Evolutionary conservation across 2,888 invertebrate species (phyloP), one percentile per base, ranked within the genome.

Genomic region (Drosophila acutilabella): DNA sequence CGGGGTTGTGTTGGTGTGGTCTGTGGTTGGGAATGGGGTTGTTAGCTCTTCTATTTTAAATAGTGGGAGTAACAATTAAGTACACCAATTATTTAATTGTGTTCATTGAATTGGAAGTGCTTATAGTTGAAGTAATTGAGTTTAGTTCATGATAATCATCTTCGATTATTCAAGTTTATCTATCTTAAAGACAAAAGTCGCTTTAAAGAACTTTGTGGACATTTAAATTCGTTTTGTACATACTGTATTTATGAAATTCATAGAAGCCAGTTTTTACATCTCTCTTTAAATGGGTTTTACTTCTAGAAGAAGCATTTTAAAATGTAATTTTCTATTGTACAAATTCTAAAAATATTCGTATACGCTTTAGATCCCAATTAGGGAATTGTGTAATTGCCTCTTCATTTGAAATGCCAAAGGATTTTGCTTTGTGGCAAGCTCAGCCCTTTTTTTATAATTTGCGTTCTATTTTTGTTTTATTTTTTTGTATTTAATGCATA

Each of bases 1-100:
- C 10, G 26, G 4, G 33, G 2, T 40, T 59, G 59, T 18, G 48
- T 23, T 51, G 54, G 33, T 53, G 50, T 33, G 56, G 50, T 56
- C 54, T 45, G 36, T 40, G 82, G 50, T 51, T 40, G 20, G 7
- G 48, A 3, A 58, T 57, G 54, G 41, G 72, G 54, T 59, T 64
- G 68, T 54, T 62, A 65, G 57, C 66, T 65, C 67, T 51, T 26
- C 38, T 8, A 47, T 0, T 20, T 38, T 20, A 38, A 1, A 8
- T n/a, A 44, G 56, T 23, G 16, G 30, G 20, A 52, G 56, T 16
- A 38, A 20, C 58, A 67, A 82, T 71, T 45, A 86, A 69, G 60
- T 80, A 64, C 70, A 82, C 68, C 72, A 82, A 68, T 79, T 78
- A 66, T 52, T 67, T 73, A 82, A 83, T 80, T 80, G 75, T 62